phyloP scores from a whole-genome alignment of 92 coral and sea anemone species.

The Hydrozoanthus gracilis region DNA sequence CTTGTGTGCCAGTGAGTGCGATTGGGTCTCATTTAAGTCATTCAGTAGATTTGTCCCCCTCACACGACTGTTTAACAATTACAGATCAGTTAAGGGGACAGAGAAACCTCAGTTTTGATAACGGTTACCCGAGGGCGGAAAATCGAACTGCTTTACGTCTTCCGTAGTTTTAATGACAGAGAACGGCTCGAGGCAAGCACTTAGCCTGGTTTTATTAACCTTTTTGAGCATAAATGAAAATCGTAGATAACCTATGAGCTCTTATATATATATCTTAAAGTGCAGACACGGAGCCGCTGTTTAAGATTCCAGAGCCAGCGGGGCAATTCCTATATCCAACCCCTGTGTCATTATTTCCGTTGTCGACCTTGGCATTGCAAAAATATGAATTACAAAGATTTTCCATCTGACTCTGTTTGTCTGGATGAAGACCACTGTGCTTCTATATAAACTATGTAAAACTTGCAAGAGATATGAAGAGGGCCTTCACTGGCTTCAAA shows the following conservation, averaged over 20 bases:
- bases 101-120: too few species aligned
- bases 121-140: too few species aligned
- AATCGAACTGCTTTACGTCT: not conserved
- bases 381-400: slow-evolving; percentile 5
- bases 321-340: not conserved
- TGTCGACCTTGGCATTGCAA: slow-evolving; percentile 13
- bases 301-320: slow-evolving; percentile 1
- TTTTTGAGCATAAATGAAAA: not conserved
- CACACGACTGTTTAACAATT: too few species aligned
- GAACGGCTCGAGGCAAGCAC: not conserved
- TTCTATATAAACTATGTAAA: too few species aligned
- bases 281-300: slow-evolving; percentile 24
- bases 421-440: not conserved
- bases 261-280: too few species aligned
- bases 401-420: not conserved
- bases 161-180: not conserved
- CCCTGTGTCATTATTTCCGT: not conserved
- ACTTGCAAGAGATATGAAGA: too few species aligned
- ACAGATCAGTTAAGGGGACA: too few species aligned
- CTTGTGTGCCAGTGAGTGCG: too few species aligned
- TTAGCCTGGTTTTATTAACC: not conserved
- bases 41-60: too few species aligned
- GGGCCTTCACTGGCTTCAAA: too few species aligned
- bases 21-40: too few species aligned
- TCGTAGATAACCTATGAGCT: not conserved